These are phyloP conservation scores for Agrenia bidenticulata DNA, from an alignment of 2,888 invertebrate species.

Conservation along the genomic window DNA sequence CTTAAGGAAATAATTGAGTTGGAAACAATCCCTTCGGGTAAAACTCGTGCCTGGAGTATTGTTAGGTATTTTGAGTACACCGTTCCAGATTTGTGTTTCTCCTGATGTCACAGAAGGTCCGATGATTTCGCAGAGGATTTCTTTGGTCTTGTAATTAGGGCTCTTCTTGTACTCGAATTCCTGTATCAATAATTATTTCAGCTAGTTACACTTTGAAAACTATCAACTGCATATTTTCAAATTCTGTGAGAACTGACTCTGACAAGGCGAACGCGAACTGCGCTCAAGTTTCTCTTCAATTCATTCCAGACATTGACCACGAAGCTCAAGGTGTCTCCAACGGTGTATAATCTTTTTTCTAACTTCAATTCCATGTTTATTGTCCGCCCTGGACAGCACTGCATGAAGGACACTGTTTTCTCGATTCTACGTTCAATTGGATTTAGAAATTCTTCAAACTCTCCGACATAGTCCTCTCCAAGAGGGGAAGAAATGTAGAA, in stretches of 20 bases:
- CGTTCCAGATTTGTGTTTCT: conserved; percentile 28
- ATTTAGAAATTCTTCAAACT: conserved; percentile 13
- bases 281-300: conserved; percentile 18
- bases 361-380: conserved; percentile 29
- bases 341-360: conserved; percentile 19
- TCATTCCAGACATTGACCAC: conserved; percentile 32
- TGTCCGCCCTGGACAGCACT: conserved; percentile 30
- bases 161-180: conserved; percentile 35
- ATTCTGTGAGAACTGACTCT: conserved; percentile 18
- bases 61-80: conserved; percentile 26
- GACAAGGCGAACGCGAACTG: conserved; percentile 27
- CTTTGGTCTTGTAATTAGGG: conserved; percentile 23
- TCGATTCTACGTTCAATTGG: not conserved
- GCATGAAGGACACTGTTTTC: conserved; percentile 1
- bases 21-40: conserved; percentile 23
- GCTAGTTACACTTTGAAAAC: no score
- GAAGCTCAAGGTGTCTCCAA: conserved; percentile 30
- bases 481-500: conserved; percentile 29
- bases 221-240: not conserved
- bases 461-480: not conserved
- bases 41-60: conserved; percentile 31
- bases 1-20: conserved; percentile 33
- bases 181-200: conserved; percentile 17
- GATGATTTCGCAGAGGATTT: conserved; percentile 25
- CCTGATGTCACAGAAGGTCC: conserved; percentile 26